Evolutionary conservation across 1,140 invertebrate species (phyloP), one percentile per base, ranked within the genome.

Genomic region (Monochamus saltuarius): DNA sequence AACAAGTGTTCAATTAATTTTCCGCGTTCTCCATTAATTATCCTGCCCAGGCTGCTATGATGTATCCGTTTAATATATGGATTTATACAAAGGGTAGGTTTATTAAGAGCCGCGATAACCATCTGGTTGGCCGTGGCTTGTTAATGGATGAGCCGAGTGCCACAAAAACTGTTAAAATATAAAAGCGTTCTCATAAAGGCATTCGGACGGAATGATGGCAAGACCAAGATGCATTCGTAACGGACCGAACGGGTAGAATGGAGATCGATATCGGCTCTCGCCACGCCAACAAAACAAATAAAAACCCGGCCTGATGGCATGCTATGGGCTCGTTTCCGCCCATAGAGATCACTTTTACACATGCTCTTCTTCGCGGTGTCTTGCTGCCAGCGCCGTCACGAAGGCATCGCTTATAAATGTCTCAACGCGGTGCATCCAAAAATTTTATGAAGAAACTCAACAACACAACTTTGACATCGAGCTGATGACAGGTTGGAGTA

Each of bases 81-180:
- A 46, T 46, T 17, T 46, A 46, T 46, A 46, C 43, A 46, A 19
- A 46, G 43, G 43, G 16, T 46, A 46, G 16, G n/a, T 46, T 46
- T 46, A 46, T 46, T 46, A 46, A 46, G 43, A 46, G 43, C 14
- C 14, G 14, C 19, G 43, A 46, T 46, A 14, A 19, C 9, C 14
- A 46, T 46, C 43, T 46, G 43, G 19, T 17, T 46, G 19, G 19
- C 43, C 19, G 14, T 46, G 16, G 43, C 43, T 46, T 46, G 43
- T 46, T 46, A 46, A 46, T 46, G 43, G 43, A 46, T 17, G 43
- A 46, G 43, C 16, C 19, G 14, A 17, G 14, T 14, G 10, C 14
- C 19, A 46, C 43, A 46, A 46, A 46, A 46, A 46, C 43, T 46
- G 43, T 46, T 46, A 46, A 46, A 46, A 46, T 46, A 4, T 46